Evolutionary conservation across 2,888 invertebrate species (phyloP).

Genomic region (Cheilosia vernalis): DNA sequence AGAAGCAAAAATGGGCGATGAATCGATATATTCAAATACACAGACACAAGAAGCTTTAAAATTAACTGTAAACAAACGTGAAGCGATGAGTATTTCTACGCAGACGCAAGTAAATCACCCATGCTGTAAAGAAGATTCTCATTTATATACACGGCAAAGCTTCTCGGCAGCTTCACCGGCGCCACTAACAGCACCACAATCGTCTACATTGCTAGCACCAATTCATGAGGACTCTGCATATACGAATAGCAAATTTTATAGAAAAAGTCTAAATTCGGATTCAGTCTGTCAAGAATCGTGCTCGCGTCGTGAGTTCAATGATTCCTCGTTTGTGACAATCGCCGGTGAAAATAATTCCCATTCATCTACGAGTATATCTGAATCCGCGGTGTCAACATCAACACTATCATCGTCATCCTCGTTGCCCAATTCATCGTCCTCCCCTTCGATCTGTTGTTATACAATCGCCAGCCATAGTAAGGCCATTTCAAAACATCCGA

Average conservation of each 20-base stretch:
- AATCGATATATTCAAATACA: conserved; percentile 14
- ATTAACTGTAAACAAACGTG: conserved; percentile 25
- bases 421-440: conserved; percentile 58
- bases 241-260: conserved; percentile 41
- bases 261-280: conserved; percentile 53
- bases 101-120: conserved; percentile 31
- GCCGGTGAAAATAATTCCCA: conserved; percentile 43
- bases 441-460: conserved; percentile 82
- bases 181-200: conserved; percentile 16
- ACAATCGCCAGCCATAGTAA: conserved; percentile 77
- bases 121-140: conserved; percentile 29
- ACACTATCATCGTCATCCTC: conserved; percentile 46
- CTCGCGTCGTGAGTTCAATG: conserved; percentile 61
- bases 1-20: conserved; percentile 2
- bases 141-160: conserved; percentile 36
- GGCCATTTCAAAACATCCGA: conserved; percentile 61
- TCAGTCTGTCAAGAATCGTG: conserved; percentile 60
- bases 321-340: conserved; percentile 29
- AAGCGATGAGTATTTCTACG: conserved; percentile 23
- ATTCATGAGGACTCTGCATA: conserved; percentile 27
- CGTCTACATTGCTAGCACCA: conserved; percentile 29
- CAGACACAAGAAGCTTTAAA: conserved; percentile 34
- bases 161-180: conserved; percentile 15
- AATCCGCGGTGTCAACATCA: conserved; percentile 49
- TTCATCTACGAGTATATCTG: conserved; percentile 53